Evolutionary conservation across 2,797 vertebrate species (phyloP).

Genomic region (Paramormyrops hopkinsi): DNA sequence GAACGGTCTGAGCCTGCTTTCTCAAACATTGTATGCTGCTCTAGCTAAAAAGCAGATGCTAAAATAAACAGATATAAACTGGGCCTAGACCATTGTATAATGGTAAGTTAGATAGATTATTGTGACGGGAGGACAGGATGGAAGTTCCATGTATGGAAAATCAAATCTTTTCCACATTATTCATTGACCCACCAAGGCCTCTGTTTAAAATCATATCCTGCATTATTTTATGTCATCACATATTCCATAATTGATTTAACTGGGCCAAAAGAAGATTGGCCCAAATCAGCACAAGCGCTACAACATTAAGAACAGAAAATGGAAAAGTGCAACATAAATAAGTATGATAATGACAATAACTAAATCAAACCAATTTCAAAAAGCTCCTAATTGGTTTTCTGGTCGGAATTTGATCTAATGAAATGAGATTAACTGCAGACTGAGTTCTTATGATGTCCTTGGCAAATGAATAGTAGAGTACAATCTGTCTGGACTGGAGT

Average conservation of each 20-base stretch:
- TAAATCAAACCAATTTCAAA: not conserved
- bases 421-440: constrained; percentile 4
- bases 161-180: not conserved
- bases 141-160: not conserved
- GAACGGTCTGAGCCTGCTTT: not conserved
- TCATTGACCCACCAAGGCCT: not conserved
- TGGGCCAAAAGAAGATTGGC: not conserved
- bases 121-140: not conserved
- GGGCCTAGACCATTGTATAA: not conserved
- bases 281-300: not conserved
- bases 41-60: not conserved
- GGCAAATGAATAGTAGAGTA: not conserved
- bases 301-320: not conserved
- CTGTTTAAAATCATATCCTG: not conserved
- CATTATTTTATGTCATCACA: not conserved
- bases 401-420: not conserved
- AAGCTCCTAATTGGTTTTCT: not conserved
- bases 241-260: not conserved
- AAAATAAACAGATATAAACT: not conserved
- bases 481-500: not conserved
- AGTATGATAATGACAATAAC: not conserved
- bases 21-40: not conserved
- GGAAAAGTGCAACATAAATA: not conserved
- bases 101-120: not conserved
- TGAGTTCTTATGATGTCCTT: not conserved